Evolutionary conservation across 2,888 invertebrate genomes (phyloP).

Genomic region (Thereva nobilitata): DNA sequence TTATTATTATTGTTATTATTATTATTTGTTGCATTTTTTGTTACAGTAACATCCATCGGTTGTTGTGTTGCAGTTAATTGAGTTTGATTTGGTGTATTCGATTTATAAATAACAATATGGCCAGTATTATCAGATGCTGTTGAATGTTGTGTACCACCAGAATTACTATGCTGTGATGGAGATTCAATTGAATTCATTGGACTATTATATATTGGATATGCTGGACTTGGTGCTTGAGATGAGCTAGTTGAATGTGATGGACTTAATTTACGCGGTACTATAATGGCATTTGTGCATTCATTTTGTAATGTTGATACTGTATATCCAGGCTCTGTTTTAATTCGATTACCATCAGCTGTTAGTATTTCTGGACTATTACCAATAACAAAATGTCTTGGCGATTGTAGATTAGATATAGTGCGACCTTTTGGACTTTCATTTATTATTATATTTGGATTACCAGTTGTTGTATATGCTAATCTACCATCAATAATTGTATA

Average conservation of each 20-base stretch:
- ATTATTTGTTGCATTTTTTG: conserved; percentile 53
- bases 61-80: conserved; percentile 66
- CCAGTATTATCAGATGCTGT: conserved; percentile 29
- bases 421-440: conserved; percentile 20
- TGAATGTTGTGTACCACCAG: conserved; percentile 21
- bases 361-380: conserved; percentile 24
- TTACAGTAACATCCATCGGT: conserved; percentile 68
- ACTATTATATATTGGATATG: conserved; percentile 83
- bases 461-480: conserved; percentile 44
- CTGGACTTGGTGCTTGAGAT: conserved; percentile 76
- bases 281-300: conserved; percentile 61
- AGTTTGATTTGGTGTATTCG: conserved; percentile 23
- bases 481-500: conserved; percentile 47
- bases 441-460: conserved; percentile 29
- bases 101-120: conserved; percentile 48
- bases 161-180: conserved; percentile 67
- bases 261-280: conserved; percentile 70
- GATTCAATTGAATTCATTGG: conserved; percentile 78
- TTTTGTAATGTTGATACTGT: conserved; percentile 52
- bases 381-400: conserved; percentile 24
- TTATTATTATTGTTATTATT: background rate
- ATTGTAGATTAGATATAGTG: background rate
- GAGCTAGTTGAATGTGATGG: conserved; percentile 67
- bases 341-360: conserved; percentile 17
- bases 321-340: conserved; percentile 30